Evolutionary conservation across 2,888 invertebrate genomes (phyloP), one percentile per base, ranked within the genome.

Genomic region (Leptodirus hochenwartii): DNA sequence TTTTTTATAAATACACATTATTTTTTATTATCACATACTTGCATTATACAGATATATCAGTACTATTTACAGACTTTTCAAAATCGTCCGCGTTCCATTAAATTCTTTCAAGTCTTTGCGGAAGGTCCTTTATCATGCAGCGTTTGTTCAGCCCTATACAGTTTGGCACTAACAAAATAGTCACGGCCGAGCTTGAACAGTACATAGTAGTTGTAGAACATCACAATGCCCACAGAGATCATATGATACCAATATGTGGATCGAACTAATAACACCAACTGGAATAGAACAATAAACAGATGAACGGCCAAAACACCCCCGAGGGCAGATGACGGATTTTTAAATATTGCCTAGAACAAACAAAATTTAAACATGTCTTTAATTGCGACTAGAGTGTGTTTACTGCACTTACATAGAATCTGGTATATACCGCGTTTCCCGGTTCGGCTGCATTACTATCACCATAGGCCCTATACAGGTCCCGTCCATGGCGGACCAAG

Each of bases 241-340:
- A 90, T 72, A 50, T 87, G 80, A 58, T 91, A 84, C 95, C 95
- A 96, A 42, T 88, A 80, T 22, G 72, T 66, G 10, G 79, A 75
- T 38, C 79, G 69, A 42, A 82, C 65, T 8, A 95, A 58, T 17
- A 87, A 61, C 30, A 76, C 66, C 34, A 95, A 61, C 54, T 91
- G 84, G 26, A 78, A 62, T 1, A 76, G 51, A 26, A 93, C 71
- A 15, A 81, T 56, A 2, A 66, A 55, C 2, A 73, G 53, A 44
- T 82, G 80, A 11, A 85, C 53, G 11, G 70, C 66, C 15, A 90
- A 63, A 29, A 87, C 57, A 26, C 73, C 60, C 45, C 78, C 75
- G 27, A 84, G 64, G 28, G 85, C 61, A 36, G 67, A 61, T 8
- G 84, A 74, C 10, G 93, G 91, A 52, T 87, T 81, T 45, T 71